Base-by-base conservation (phyloP, 2,113 vertebrate genomes). In the Camelus bactrianus region DNA sequence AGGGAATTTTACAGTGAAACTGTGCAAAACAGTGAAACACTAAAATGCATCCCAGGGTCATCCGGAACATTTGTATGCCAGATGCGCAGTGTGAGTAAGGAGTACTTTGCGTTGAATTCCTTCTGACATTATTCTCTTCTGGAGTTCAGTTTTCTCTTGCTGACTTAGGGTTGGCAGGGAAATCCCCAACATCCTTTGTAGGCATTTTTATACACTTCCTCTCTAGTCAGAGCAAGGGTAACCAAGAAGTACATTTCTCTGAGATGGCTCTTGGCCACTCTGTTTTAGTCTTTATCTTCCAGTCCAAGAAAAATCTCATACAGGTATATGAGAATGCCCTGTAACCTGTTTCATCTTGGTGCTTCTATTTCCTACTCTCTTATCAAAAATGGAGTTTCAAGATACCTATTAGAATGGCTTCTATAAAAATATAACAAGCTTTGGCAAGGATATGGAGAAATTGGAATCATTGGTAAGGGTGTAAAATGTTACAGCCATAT, bases 121-220 rank as follows among this genome's bases (percentile, higher is more conserved):
- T 67, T 80, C 52, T 22, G 3, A 72, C 46, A 35, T 81, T 86
- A 24, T 91, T 92, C 11, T 90, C 46, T 50, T 79, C 46, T 77
- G 8, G 3, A 62, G 20, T 30, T 89, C 30, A 14, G 54, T 77
- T 88, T 93, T 80, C 58, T 77, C 52, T 84, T 54, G 35, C 67
- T 97, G 93, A 93, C 46, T 90, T 89, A 73, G 56, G 91, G 16
- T 19, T 46, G n/a, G 62, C 48, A 38, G 56, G 87, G 80, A 91
- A 95, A 52, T 6, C 24, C 35, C 16, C 14, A 8, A 26, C 15
- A 24, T 48, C 35, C 50, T 94, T 52, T 70, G 91, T n/a, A 87
- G 65, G 32, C 14, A 5, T 52, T 89, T 89, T 52, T 77, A 4
- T 67, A 30, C 6, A 80, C 67, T 81, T 96, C 58, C 88, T 87